A percentile compares a stretch with the other conserved stretches of the same genome.
phyloP scores from a whole-genome alignment of 2,888 invertebrate genomes.

The Drosophila parthenogenetica region DNA sequence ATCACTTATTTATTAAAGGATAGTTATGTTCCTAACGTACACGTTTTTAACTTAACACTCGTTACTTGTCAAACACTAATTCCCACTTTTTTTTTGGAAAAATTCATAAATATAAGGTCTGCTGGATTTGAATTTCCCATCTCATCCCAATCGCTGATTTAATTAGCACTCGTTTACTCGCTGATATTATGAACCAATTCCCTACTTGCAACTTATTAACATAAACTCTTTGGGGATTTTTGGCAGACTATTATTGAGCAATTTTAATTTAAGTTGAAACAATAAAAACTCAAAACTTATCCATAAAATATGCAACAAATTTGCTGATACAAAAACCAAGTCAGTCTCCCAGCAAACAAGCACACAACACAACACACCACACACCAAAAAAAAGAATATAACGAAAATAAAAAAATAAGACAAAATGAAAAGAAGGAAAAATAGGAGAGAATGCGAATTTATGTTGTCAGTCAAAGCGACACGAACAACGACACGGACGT shows the following conservation, averaged over 20 bases:
- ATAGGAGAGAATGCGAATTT: conserved; percentile 16
- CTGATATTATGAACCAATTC: too few relatives aligned
- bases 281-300: conserved; percentile 46
- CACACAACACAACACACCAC: not conserved
- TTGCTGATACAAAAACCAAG: conserved; percentile 49
- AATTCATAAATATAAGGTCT: too few relatives aligned
- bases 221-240: conserved; percentile 34
- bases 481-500: conserved; percentile 32
- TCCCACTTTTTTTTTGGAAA: too few relatives aligned
- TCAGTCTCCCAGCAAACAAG: conserved; percentile 20
- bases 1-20: not conserved
- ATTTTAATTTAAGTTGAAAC: conserved; percentile 47
- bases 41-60: not conserved
- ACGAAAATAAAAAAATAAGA: not conserved
- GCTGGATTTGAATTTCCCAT: too few relatives aligned
- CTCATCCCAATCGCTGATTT: not conserved
- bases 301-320: conserved; percentile 66
- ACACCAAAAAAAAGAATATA: not conserved
- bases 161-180: too few relatives aligned
- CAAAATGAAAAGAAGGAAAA: not conserved
- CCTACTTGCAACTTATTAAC: conserved; percentile 2
- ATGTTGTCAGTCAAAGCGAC: conserved; percentile 29
- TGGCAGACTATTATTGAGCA: conserved; percentile 28
- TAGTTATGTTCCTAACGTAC: not conserved
- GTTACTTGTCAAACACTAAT: too few relatives aligned